phyloP scores from a whole-genome alignment of 1,140 invertebrate genomes.

The Harpegnathos saltator region DNA sequence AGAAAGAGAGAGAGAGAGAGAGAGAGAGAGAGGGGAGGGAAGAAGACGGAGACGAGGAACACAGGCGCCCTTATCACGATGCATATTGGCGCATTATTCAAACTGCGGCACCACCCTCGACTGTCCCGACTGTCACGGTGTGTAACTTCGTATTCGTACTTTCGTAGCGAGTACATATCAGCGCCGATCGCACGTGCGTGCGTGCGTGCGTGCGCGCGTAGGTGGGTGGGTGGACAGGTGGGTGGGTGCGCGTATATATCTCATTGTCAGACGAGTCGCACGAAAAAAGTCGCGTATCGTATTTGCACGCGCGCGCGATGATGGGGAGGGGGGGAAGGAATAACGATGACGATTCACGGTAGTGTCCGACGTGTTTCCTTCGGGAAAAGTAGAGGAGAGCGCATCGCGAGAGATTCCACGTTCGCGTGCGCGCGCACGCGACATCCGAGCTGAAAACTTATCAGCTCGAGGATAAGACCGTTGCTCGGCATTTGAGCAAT shows the following conservation, averaged over 20 bases:
- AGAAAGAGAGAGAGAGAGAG: no score
- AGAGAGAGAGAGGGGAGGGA: not conserved
- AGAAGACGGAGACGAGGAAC: not conserved
- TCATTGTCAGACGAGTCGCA: conserved; percentile 16
- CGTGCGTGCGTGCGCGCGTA: conserved; percentile 48
- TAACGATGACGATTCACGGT: conserved; percentile 16
- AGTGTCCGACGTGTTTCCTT: not conserved
- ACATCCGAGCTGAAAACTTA: not conserved
- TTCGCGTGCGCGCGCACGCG: no score
- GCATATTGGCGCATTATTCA: conserved; percentile 63
- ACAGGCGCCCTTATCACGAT: conserved; percentile 49
- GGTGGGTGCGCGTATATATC: conserved; percentile 3
- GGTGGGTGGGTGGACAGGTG: not conserved
- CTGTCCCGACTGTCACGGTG: conserved; percentile 53
- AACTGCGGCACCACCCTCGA: conserved; percentile 34
- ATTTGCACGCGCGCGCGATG: conserved; percentile 38
- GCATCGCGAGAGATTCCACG: not conserved
- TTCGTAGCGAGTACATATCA: conserved; percentile 39
- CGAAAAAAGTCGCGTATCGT: conserved; percentile 47
- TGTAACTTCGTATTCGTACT: conserved; percentile 44
- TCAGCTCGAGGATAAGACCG: not conserved
- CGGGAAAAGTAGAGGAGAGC: not conserved
- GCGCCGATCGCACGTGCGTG: conserved; percentile 50
- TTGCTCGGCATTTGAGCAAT: not conserved
- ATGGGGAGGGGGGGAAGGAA: conserved; percentile 17